phyloP scores from a whole-genome alignment of 2,113 vertebrate species.

The Callospermophilus lateralis region DNA sequence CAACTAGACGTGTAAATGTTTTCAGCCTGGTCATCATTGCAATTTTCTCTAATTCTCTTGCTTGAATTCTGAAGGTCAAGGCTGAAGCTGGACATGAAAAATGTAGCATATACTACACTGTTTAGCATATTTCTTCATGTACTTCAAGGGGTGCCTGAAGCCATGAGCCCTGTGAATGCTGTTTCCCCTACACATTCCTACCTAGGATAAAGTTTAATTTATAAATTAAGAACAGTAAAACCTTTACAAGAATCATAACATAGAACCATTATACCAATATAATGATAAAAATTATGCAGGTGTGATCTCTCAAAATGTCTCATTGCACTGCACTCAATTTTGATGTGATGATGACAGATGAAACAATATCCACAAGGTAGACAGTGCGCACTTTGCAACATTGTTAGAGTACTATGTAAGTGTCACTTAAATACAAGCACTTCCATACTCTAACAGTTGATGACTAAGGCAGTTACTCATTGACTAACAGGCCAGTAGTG shows the following conservation, averaged over 20 bases:
- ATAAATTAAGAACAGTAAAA: not conserved
- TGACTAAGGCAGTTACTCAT: not conserved
- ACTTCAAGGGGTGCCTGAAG: not conserved
- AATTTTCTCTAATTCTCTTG: not conserved
- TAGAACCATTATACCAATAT: not conserved
- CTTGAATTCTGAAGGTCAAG: not conserved
- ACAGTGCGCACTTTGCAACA: too few relatives aligned
- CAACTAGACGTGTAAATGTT: not conserved
- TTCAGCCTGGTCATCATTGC: not conserved
- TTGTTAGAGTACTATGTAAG: not conserved
- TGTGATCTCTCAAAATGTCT: not conserved
- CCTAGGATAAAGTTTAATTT: not conserved
- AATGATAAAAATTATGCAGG: not conserved
- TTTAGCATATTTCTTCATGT: too few relatives aligned
- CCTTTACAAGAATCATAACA: not conserved
- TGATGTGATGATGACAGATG: not conserved
- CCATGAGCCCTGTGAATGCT: not conserved
- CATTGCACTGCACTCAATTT: not conserved
- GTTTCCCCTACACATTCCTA: not conserved
- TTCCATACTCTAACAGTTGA: too few relatives aligned
- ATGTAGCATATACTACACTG: accelerated
- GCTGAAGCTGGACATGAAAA: not conserved
- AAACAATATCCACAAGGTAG: not conserved
- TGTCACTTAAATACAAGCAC: not conserved
- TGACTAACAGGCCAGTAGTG: not conserved